A percentile compares a stretch with the other conserved stretches of the same genome.
These are phyloP conservation scores for Myoxocephalus aenaeus DNA, from an alignment of 2,797 vertebrate species.

Conservation along the genomic window DNA sequence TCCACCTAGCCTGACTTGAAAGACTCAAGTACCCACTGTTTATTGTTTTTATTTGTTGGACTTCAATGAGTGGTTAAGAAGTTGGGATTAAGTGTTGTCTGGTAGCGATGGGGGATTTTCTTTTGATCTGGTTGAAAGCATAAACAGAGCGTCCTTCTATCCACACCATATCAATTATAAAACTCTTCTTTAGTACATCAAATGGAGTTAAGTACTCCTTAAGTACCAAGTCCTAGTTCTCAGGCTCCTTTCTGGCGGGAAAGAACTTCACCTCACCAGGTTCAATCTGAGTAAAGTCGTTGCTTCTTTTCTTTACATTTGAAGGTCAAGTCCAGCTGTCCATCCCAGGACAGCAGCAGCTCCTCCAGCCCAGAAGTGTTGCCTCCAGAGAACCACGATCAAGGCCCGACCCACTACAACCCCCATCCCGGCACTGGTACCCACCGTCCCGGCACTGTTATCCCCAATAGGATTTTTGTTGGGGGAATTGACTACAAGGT, in stretches of 20 bases:
- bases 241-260: neutral
- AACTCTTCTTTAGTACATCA: neutral
- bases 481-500: conserved; percentile 90
- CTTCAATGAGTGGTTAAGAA: neutral
- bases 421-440: conserved; percentile 81
- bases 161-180: neutral
- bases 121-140: conserved; percentile 1
- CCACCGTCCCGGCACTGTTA: conserved; percentile 82
- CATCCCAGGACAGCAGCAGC: conserved; percentile 79
- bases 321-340: conserved; percentile 58
- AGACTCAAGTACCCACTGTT: neutral
- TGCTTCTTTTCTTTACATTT: neutral
- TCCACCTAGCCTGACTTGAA: neutral
- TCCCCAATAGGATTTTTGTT: conserved; percentile 91
- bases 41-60: neutral
- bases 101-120: neutral
- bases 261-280: neutral
- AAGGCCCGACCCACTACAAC: conserved; percentile 35
- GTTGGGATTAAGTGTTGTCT: neutral
- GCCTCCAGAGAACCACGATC: conserved; percentile 60
- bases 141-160: neutral
- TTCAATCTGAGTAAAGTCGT: neutral
- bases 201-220: neutral
- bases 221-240: neutral
- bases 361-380: conserved; percentile 75